Conservation (phyloP, 2,888 invertebrate species). For the Tethea ocularis region DNA sequence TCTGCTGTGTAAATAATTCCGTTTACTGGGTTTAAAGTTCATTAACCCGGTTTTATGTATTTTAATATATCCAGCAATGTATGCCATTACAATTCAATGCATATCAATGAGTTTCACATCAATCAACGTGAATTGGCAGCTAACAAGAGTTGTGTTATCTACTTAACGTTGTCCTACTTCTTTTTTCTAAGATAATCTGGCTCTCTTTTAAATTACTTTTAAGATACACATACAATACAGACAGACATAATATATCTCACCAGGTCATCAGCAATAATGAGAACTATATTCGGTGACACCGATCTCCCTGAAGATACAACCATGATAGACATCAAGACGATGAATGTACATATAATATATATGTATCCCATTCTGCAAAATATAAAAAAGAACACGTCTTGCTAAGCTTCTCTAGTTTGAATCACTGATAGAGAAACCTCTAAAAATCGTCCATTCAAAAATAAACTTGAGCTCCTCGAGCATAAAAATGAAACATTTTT, state of each 20-base stretch:
- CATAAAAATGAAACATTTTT: too few relatives aligned
- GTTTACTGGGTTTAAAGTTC: background rate
- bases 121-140: background rate
- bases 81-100: background rate
- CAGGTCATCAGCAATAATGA: slow-evolving; percentile 93
- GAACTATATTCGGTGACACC: slow-evolving; percentile 85
- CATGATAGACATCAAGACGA: background rate
- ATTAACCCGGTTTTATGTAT: background rate
- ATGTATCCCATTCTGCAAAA: slow-evolving; percentile 12
- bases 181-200: too few relatives aligned
- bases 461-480: too few relatives aligned
- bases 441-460: too few relatives aligned
- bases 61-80: background rate
- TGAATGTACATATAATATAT: slow-evolving; percentile 6
- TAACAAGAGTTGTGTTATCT: too few relatives aligned
- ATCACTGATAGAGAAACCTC: too few relatives aligned
- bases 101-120: background rate
- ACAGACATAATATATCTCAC: slow-evolving; percentile 74
- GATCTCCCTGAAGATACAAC: background rate
- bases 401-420: background rate
- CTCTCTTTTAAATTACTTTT: too few relatives aligned
- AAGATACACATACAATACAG: too few relatives aligned
- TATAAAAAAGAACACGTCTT: background rate
- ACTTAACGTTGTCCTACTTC: too few relatives aligned
- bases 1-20: background rate